Percentiles rank a stretch among this genome's conserved stretches.
phyloP scores from a whole-genome alignment of 1,140 invertebrate species.

The Drosophila fuyamai region DNA sequence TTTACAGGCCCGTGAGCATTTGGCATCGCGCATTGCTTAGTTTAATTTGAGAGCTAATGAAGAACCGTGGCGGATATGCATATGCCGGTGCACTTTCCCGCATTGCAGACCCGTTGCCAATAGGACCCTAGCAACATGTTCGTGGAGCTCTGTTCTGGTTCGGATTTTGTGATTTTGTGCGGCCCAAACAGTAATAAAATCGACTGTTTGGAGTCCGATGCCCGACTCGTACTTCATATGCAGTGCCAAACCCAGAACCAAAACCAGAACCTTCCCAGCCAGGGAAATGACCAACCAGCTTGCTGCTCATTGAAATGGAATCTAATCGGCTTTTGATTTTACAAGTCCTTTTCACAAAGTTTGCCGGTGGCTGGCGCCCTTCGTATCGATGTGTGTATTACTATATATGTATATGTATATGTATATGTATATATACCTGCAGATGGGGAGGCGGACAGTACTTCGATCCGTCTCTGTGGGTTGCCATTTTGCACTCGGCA shows the following conservation, averaged over 20 bases:
- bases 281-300: conserved; percentile 78
- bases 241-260: background rate
- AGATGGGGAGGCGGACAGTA: conserved; percentile 7
- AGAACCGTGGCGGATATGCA: conserved; percentile 48
- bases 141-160: conserved; percentile 28
- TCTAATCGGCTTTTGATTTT: conserved; percentile 83
- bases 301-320: conserved; percentile 80
- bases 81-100: conserved; percentile 1
- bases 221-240: conserved; percentile 9
- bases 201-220: conserved; percentile 26
- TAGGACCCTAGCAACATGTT: conserved; percentile 34
- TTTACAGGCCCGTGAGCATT: conserved; percentile 18
- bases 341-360: conserved; percentile 78
- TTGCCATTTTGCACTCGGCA: conserved; percentile 77
- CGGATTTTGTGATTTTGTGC: conserved; percentile 28
- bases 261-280: conserved; percentile 8
- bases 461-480: conserved; percentile 27
- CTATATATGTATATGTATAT: conserved; percentile 16
- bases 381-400: conserved; percentile 51
- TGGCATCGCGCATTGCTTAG: conserved; percentile 43
- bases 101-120: background rate
- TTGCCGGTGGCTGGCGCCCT: conserved; percentile 60
- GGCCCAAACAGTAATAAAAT: conserved; percentile 51
- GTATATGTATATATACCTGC: conserved; percentile 9
- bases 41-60: conserved; percentile 68